phyloP scores from a whole-genome alignment of 2,888 invertebrate genomes.

The Nomada lathburiana region DNA sequence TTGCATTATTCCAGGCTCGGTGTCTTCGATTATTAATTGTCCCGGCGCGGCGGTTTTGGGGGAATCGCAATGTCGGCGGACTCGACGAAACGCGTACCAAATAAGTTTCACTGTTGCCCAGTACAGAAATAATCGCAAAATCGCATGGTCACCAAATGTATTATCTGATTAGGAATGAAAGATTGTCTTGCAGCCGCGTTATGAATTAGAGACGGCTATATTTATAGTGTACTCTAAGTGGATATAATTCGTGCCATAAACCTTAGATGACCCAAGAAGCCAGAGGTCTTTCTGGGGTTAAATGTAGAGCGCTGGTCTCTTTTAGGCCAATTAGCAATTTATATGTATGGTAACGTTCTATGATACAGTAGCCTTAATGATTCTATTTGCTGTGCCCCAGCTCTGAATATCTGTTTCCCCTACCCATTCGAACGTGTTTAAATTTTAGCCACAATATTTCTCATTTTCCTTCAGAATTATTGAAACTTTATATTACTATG shows the following conservation, averaged over 20 bases:
- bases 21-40: conserved; percentile 19
- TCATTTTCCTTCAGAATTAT: too few species aligned
- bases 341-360: background rate
- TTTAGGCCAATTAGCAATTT: background rate
- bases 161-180: background rate
- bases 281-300: conserved; percentile 27
- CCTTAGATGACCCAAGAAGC: conserved; percentile 1
- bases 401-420: background rate
- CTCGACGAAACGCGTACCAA: background rate
- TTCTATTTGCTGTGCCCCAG: background rate
- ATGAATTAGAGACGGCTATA: conserved; percentile 6
- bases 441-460: background rate
- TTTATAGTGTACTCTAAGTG: conserved; percentile 20
- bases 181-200: background rate
- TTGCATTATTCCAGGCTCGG: background rate
- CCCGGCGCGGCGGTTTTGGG: background rate
- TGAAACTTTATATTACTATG: too few species aligned
- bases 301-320: background rate
- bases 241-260: conserved; percentile 19
- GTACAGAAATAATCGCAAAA: too few species aligned
- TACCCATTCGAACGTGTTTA: background rate
- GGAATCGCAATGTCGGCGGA: background rate
- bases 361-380: background rate
- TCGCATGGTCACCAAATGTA: too few species aligned
- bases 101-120: background rate